These are phyloP conservation scores for Petroica traversi DNA, from an alignment of 2,113 vertebrate genomes.

Conservation along the genomic window DNA sequence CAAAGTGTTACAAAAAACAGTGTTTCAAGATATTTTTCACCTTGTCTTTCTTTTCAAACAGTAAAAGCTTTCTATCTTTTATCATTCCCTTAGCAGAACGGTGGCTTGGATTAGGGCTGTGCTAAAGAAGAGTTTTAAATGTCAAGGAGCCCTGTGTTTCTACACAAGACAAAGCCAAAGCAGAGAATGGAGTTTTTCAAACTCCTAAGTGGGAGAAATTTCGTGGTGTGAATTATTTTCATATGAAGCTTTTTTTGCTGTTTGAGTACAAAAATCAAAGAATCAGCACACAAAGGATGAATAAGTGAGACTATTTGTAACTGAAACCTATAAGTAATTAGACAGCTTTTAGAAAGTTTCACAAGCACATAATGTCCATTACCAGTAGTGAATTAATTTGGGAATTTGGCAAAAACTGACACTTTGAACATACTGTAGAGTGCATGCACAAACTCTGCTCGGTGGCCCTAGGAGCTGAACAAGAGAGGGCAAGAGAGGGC, in stretches of 20 bases:
- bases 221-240: neutral
- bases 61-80: neutral
- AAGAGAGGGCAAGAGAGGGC: neutral
- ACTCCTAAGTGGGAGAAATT: neutral
- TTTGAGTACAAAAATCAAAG: neutral
- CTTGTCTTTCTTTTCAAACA: neutral
- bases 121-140: neutral
- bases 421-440: neutral
- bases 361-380: neutral
- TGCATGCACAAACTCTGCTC: neutral
- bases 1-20: neutral
- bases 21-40: neutral
- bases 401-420: neutral
- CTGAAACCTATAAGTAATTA: neutral
- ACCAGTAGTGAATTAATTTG: neutral
- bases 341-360: neutral
- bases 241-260: neutral
- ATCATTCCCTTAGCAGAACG: neutral
- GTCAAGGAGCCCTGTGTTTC: neutral
- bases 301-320: neutral
- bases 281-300: neutral
- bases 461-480: neutral
- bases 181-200: neutral
- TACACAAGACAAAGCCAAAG: neutral
- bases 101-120: neutral